Evolutionary conservation across 2,888 invertebrate species (phyloP).

Genomic region (Sceliomorpha sp.): DNA sequence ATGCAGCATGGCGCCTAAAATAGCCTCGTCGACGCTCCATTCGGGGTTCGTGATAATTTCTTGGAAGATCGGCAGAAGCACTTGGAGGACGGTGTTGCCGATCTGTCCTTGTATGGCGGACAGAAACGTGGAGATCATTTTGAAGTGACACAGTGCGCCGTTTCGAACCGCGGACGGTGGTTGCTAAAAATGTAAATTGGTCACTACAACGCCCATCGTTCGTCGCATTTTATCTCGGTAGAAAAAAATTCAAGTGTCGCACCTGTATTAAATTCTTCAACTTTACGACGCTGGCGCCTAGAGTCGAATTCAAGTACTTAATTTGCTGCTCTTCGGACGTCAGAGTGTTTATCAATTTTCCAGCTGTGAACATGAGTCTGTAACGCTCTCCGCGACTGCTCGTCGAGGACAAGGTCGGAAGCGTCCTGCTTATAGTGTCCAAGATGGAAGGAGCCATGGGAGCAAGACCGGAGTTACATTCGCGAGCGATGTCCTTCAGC

Average conservation of each 20-base stretch:
- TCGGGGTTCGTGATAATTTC: constrained; percentile 82
- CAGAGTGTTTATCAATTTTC: constrained; percentile 86
- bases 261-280: constrained; percentile 81
- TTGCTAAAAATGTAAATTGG: constrained; percentile 25
- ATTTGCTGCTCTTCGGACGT: constrained; percentile 84
- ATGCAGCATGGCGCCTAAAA: constrained; percentile 83
- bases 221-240: no score
- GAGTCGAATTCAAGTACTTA: constrained; percentile 85
- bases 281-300: constrained; percentile 85
- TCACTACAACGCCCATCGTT: no score
- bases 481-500: constrained; percentile 91
- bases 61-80: constrained; percentile 83
- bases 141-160: constrained; percentile 84
- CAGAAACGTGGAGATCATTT: constrained; percentile 86
- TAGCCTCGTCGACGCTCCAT: constrained; percentile 84
- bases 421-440: constrained; percentile 82
- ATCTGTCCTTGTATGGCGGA: constrained; percentile 83
- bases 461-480: constrained; percentile 88
- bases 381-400: constrained; percentile 86
- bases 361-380: constrained; percentile 89
- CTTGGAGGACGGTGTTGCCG: constrained; percentile 74
- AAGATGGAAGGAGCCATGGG: constrained; percentile 90
- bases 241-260: no score
- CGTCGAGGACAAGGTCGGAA: constrained; percentile 82
- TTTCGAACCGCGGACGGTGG: constrained; percentile 61